Evolutionary conservation across 2,797 vertebrate genomes (phyloP).

Genomic region (Gastrophryne carolinensis): DNA sequence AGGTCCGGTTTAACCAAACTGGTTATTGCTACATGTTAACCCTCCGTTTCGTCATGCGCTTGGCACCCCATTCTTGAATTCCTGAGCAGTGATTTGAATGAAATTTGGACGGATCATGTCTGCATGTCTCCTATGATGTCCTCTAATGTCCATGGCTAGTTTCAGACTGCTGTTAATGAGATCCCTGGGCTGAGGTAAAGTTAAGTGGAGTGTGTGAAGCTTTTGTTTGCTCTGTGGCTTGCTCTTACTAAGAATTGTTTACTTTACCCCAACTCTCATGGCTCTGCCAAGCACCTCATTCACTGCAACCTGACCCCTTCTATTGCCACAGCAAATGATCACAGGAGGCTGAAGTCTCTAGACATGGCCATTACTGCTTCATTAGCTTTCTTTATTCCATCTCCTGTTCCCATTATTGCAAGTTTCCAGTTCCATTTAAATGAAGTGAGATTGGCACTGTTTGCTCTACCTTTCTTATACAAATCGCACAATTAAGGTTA

Average conservation of each 20-base stretch:
- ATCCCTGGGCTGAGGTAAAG: conserved; percentile 49
- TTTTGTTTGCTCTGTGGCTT: conserved; percentile 35
- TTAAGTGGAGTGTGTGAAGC: conserved; percentile 26
- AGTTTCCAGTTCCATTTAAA: conserved; percentile 46
- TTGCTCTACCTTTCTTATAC: conserved; percentile 38
- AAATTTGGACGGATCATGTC: neutral
- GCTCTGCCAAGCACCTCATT: conserved; percentile 34
- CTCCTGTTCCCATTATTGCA: conserved; percentile 37
- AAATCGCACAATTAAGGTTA: conserved; percentile 34
- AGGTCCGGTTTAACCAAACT: too few species aligned
- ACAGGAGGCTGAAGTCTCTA: conserved; percentile 23
- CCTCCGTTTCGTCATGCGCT: too few species aligned
- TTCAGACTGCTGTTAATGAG: conserved; percentile 49
- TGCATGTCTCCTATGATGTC: neutral
- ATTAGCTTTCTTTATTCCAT: conserved; percentile 45
- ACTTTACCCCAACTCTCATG: conserved; percentile 48
- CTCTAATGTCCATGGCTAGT: neutral
- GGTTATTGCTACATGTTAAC: too few species aligned
- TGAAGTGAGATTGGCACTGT: conserved; percentile 37
- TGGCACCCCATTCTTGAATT: too few species aligned
- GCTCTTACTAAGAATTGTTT: conserved; percentile 40
- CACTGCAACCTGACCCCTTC: conserved; percentile 14
- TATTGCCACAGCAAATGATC: conserved; percentile 17
- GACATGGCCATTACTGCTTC: conserved; percentile 50
- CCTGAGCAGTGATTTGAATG: too few species aligned